phyloP scores from a whole-genome alignment of 2,888 invertebrate genomes.

The Apoderus coryli region DNA sequence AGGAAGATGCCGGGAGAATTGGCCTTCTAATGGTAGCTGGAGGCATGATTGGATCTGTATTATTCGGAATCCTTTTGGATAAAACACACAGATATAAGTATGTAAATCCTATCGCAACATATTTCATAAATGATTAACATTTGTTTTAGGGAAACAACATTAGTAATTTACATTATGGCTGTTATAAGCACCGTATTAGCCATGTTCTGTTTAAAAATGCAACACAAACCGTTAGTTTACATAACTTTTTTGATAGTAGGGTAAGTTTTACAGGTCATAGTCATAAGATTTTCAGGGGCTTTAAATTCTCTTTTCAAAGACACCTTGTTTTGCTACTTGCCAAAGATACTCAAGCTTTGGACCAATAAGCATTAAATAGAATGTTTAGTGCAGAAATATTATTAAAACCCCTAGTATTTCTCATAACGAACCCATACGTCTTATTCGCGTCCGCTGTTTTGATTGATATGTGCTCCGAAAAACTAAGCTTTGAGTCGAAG shows the following conservation, averaged over 20 bases:
- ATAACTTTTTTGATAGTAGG: constrained; percentile 13
- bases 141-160: constrained; percentile 17
- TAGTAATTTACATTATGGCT: constrained; percentile 16
- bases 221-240: constrained; percentile 14
- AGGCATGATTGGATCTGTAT: constrained; percentile 80
- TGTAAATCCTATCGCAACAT: background rate
- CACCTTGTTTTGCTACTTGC: no score
- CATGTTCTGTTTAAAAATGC: constrained; percentile 14
- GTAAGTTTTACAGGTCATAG: no score
- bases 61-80: constrained; percentile 78
- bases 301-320: no score
- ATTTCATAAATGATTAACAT: background rate
- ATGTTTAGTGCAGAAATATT: no score
- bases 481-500: no score
- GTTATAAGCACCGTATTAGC: constrained; percentile 14
- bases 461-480: no score
- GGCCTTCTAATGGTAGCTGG: constrained; percentile 77
- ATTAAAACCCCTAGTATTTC: no score
- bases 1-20: constrained; percentile 71
- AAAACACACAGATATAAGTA: constrained; percentile 85
- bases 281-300: no score
- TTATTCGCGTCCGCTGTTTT: no score
- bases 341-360: no score
- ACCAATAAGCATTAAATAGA: no score
- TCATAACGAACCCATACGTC: no score